Percentiles rank a stretch among this genome's conserved stretches.
phyloP scores from a whole-genome alignment of 2,888 invertebrate genomes.

The Plemyria rubiginata region DNA sequence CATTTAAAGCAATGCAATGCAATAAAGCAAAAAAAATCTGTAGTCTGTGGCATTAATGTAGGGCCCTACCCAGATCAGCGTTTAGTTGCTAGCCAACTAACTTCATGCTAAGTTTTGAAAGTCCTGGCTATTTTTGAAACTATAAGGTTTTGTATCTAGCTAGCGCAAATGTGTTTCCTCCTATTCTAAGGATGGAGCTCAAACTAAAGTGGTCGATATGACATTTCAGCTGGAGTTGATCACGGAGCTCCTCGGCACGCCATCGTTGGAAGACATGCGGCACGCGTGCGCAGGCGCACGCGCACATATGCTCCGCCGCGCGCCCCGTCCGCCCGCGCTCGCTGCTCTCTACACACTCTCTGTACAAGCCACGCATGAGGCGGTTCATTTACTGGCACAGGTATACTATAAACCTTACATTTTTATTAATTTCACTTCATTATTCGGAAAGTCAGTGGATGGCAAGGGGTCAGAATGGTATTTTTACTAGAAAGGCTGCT shows the following conservation, averaged over 20 bases:
- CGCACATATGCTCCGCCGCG: slow-evolving; percentile 94
- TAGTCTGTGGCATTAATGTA: no score
- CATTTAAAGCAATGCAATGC: no score
- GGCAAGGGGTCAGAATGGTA: no score
- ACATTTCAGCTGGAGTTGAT: slow-evolving; percentile 95
- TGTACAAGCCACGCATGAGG: slow-evolving; percentile 97
- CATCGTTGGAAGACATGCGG: slow-evolving; percentile 97
- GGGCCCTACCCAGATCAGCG: no score
- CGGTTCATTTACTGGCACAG: slow-evolving; percentile 94
- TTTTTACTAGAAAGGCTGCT: no score
- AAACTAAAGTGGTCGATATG: neutral
- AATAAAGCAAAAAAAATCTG: no score
- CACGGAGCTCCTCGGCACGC: slow-evolving; percentile 98
- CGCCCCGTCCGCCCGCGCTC: slow-evolving; percentile 94
- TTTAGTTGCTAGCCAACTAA: no score
- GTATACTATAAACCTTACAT: slow-evolving; percentile 43
- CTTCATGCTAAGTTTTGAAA: no score
- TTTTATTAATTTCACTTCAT: neutral
- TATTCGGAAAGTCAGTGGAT: no score
- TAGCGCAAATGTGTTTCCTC: no score
- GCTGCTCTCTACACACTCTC: slow-evolving; percentile 96
- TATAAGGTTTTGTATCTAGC: no score
- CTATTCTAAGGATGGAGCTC: neutral
- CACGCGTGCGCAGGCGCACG: slow-evolving; percentile 98
- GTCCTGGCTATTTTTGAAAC: no score